Conservation (phyloP, 2,888 invertebrate species). For the Caenorhabditis japonica region DNA sequence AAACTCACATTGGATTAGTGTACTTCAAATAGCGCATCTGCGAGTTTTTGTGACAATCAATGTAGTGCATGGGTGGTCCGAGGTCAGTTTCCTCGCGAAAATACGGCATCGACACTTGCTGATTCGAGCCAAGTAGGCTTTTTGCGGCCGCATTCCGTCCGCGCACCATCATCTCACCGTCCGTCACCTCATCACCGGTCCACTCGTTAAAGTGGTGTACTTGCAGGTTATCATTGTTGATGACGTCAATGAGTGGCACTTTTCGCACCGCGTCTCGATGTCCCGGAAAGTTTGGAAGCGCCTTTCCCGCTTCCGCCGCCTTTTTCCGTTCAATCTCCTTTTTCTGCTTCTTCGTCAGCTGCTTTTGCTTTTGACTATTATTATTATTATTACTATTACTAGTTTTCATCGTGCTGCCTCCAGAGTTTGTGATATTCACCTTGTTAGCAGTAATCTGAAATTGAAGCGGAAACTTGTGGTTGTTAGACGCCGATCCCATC, state of each 20-base stretch:
- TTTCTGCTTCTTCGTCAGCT: slow-evolving; percentile 37
- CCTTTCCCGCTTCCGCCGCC: background rate
- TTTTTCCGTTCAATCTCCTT: slow-evolving; percentile 13
- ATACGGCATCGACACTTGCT: slow-evolving; percentile 10
- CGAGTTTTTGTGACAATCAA: slow-evolving; percentile 20
- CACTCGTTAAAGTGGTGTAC: slow-evolving; percentile 27
- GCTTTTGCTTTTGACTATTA: slow-evolving; percentile 35
- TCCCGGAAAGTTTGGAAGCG: slow-evolving; percentile 3
- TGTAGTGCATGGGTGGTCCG: slow-evolving; percentile 1
- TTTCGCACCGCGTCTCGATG: background rate
- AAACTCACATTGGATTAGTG: slow-evolving; percentile 1
- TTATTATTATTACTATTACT: slow-evolving; percentile 18
- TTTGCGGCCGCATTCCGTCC: slow-evolving; percentile 26
- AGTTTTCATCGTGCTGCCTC: too few relatives aligned
- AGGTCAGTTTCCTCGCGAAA: slow-evolving; percentile 9
- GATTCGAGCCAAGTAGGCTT: background rate
- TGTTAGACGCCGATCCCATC: background rate
- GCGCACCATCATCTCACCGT: slow-evolving; percentile 16
- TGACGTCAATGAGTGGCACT: background rate
- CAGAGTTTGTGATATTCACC: too few relatives aligned
- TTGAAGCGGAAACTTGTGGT: background rate
- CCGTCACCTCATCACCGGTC: background rate
- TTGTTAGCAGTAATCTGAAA: too few relatives aligned
- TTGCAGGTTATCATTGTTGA: background rate
- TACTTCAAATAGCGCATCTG: slow-evolving; percentile 21